Evolutionary conservation across 2,797 vertebrate genomes (phyloP), one percentile per base, ranked within the genome.

Genomic region (Hemitrygon akajei): DNA sequence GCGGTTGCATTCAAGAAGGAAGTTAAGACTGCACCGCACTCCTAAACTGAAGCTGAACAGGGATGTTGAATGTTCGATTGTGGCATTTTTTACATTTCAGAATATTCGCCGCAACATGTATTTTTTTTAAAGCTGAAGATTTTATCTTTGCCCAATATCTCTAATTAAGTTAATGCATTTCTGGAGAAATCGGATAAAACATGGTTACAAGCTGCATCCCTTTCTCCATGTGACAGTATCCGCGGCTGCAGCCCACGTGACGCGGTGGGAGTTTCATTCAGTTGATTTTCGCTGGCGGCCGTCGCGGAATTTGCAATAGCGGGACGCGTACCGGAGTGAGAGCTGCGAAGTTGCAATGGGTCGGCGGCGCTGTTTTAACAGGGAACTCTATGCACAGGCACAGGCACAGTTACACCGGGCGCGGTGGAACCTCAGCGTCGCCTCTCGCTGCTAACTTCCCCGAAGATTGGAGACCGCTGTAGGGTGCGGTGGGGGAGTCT

Each of bases 181-280:
- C n/a, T 69, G n/a, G 7, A 37, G n/a, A 63, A 69, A 34, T 84
- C 9, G 60, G 81, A 58, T 16, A 10, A 20, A 30, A 4, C 22
- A 56, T 12, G 56, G 20, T 30, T 1, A n/a, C 11, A 60, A 12
- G 25, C 58, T 60, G 16, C 60, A 66, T 7, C 6, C 66, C 60
- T 18, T 30, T 66, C n/a, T 89, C 7, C 86, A 69, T 34, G 86
- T 89, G 86, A 63, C 60, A 22, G 82, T n/a, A n/a, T 0, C 16
- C 18, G n/a, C n/a, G 16, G 60, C 86, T 66, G 18, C 63, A 89
- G 18, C 86, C 86, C 86, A 89, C 63, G 86, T 89, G 86, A 89
- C 6, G 6, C 25, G 18, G 84, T 56, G 4, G 58, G 11, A 27
- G 60, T 89, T 69, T 69, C 86, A 89, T 89, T 89, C 60, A 66